phyloP scores from a whole-genome alignment of 2,797 vertebrate species.

The Oreonectes daqikongensis region DNA sequence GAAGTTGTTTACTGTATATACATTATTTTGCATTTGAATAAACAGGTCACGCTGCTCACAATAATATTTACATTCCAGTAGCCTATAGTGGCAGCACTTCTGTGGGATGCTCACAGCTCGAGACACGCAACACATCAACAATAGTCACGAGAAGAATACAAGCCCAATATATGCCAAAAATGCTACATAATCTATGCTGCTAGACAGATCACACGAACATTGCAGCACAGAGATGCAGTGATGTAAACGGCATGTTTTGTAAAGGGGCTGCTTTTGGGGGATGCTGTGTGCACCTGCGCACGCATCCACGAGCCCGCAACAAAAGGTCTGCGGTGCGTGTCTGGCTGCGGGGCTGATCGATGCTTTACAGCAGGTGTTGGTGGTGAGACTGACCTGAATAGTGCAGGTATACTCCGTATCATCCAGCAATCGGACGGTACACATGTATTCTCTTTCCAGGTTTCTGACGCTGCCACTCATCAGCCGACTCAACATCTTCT shows the following conservation, averaged over 20 bases:
- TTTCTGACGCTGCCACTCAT: constrained; percentile 98
- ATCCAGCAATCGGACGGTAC: constrained; percentile 96
- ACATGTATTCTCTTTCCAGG: constrained; percentile 95
- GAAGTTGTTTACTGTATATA: neutral
- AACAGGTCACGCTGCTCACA: neutral
- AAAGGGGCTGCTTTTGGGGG: constrained; percentile 21
- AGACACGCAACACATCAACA: constrained; percentile 21
- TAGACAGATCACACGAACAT: neutral
- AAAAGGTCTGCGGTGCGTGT: constrained; percentile 49
- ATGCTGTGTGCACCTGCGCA: constrained; percentile 46
- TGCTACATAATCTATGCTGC: neutral
- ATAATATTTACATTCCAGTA: neutral
- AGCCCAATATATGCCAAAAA: neutral
- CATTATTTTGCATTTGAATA: neutral
- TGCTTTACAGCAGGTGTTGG: constrained; percentile 42
- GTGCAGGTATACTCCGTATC: constrained; percentile 98
- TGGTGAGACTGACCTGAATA: constrained; percentile 86
- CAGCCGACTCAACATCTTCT: constrained; percentile 97
- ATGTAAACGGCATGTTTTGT: neutral
- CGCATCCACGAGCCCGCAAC: constrained; percentile 46
- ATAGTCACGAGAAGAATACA: constrained; percentile 22
- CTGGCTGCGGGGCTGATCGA: constrained; percentile 37
- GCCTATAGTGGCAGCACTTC: neutral
- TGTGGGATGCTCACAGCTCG: neutral
- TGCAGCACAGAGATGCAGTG: neutral